Conservation (phyloP, 1,140 invertebrate genomes). For the Saccostrea cuccullata region DNA sequence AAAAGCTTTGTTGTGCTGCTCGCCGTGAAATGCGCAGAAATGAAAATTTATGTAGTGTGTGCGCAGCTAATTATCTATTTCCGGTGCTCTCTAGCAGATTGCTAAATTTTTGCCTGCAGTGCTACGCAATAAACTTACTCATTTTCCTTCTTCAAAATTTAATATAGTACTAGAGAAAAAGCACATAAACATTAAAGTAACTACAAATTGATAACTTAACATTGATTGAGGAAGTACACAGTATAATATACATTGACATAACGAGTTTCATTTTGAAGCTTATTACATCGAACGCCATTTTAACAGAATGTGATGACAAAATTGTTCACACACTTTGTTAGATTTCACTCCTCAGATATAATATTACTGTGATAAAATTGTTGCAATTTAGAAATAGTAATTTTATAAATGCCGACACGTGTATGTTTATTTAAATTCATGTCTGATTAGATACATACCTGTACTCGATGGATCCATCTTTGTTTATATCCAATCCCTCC, state of each 20-base stretch:
- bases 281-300: no score
- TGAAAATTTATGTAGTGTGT: neutral
- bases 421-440: neutral
- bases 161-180: slow-evolving; percentile 4
- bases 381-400: neutral
- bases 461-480: slow-evolving; percentile 72
- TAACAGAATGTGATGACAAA: neutral
- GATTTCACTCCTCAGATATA: neutral
- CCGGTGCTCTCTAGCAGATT: neutral
- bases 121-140: neutral
- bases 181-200: neutral
- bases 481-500: slow-evolving; percentile 68
- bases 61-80: neutral
- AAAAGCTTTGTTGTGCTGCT: neutral
- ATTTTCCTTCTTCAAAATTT: slow-evolving; percentile 23
- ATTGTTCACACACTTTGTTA: neutral
- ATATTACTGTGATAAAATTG: neutral
- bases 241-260: neutral
- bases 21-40: neutral
- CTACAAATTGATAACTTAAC: neutral
- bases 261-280: neutral
- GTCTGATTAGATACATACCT: slow-evolving; percentile 58
- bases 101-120: neutral
- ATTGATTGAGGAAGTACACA: neutral
- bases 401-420: neutral